Evolutionary conservation across 2,888 invertebrate genomes (phyloP), one percentile per base, ranked within the genome.

Genomic region (Artemia sinica): DNA sequence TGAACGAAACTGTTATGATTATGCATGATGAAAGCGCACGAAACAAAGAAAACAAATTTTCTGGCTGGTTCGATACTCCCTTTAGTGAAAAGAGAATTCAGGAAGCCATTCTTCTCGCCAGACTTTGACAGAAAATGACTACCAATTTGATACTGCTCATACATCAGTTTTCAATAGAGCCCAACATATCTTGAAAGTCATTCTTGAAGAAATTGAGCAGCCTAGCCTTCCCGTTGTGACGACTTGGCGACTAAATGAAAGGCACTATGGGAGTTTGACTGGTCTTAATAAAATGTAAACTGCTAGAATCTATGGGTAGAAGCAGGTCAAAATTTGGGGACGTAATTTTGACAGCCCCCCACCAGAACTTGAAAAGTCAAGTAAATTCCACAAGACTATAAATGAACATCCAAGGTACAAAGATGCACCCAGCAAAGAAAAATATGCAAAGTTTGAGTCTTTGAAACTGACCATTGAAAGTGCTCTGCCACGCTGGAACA

Each of bases 211-310:
- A n/a, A n/a, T n/a, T 65, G 83, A 82, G 1, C 86, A 87, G 74
- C 77, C 83, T n/a, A 81, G 83, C 72, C 77, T 91, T 72, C 85
- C 86, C 0, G 79, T 86, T 9, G 76, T 82, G 8, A 85, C 85
- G 75, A 86, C 88, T 11, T 91, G 91, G 91, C 82, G 90, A 13
- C 79, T 91, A 49, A 91, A 91, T 75, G 91, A 91, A 77, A 84
- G 91, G 71, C 91, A 91, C 75, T 91, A 91, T 74, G 91, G 91
- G 68, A 87, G 87, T 63, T 82, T 91, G 8, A 91, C 90, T 12
- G 91, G 91, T 2, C 81, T 88, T 71, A 88, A 91, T 75, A 91
- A 91, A 77, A 84, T 87, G 0, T 88, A 90, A 78, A 88, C 90
- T 28, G 89, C 89, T 67, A 85, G 86, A 68, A 87, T 88, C 76